phyloP scores from a whole-genome alignment of 35 echinoderm and acorn worm species.

The Hemicentrotus pulcherrimus region DNA sequence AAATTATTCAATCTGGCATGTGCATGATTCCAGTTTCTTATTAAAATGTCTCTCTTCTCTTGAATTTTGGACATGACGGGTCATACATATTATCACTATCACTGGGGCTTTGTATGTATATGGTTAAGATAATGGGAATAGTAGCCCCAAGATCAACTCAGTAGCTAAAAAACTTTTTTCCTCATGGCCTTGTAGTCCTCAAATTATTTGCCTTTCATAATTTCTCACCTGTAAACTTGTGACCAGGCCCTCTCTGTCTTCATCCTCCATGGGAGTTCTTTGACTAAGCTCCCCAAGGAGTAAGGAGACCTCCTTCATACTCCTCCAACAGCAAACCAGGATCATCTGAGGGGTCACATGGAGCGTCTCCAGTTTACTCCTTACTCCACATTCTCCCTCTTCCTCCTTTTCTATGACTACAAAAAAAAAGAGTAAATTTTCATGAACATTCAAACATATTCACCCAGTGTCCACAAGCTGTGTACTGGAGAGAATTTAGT shows the following conservation, averaged over 20 bases:
- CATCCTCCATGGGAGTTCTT: slow-evolving; percentile 52
- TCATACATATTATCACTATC: too few relatives aligned
- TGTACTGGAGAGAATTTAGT: too few relatives aligned
- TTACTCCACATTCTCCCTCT: neutral
- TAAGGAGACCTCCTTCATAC: slow-evolving; percentile 98
- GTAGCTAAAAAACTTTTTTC: too few relatives aligned
- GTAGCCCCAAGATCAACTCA: too few relatives aligned
- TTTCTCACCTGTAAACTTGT: neutral
- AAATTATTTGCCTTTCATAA: neutral
- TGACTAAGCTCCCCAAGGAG: slow-evolving; percentile 69
- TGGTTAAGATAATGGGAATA: too few relatives aligned
- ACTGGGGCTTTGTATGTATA: too few relatives aligned
- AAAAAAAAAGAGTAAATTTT: neutral
- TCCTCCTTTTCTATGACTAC: neutral
- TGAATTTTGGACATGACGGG: too few relatives aligned
- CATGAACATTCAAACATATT: neutral
- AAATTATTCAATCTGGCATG: too few relatives aligned
- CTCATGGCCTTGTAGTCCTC: too few relatives aligned
- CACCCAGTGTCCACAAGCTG: neutral
- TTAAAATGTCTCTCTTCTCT: too few relatives aligned
- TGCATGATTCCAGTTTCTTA: too few relatives aligned
- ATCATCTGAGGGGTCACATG: slow-evolving; percentile 97
- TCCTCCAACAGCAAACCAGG: slow-evolving; percentile 96
- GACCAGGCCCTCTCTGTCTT: neutral
- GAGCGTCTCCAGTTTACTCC: slow-evolving; percentile 40